Evolutionary conservation across 2,888 invertebrate species (phyloP).

Genomic region (Eledone cirrhosa): DNA sequence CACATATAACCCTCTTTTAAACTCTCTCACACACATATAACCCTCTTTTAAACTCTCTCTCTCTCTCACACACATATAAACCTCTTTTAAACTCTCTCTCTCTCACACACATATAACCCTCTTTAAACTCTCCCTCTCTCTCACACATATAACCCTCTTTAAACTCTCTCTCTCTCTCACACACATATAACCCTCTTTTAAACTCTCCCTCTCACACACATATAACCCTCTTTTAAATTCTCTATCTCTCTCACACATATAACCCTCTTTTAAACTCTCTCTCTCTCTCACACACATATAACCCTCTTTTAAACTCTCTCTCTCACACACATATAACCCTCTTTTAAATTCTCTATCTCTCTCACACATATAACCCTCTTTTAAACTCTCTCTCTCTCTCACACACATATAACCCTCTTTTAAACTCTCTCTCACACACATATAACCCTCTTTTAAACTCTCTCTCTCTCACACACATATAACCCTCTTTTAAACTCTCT

Average conservation of each 20-base stretch:
- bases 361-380: background rate
- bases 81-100: background rate
- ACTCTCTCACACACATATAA: background rate
- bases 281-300: background rate
- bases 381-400: background rate
- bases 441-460: background rate
- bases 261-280: too few species aligned
- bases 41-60: background rate
- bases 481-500: background rate
- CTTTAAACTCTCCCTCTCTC: background rate
- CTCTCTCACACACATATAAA: too few species aligned
- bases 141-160: background rate
- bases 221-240: background rate
- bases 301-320: background rate
- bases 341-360: background rate
- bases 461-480: background rate
- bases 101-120: background rate
- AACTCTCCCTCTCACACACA: too few species aligned
- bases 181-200: too few species aligned
- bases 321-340: too few species aligned
- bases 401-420: background rate
- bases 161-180: background rate
- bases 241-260: too few species aligned
- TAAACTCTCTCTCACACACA: background rate
- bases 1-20: background rate